Conservation (phyloP, 2,113 vertebrate genomes). For the Zosterops borbonicus region DNA sequence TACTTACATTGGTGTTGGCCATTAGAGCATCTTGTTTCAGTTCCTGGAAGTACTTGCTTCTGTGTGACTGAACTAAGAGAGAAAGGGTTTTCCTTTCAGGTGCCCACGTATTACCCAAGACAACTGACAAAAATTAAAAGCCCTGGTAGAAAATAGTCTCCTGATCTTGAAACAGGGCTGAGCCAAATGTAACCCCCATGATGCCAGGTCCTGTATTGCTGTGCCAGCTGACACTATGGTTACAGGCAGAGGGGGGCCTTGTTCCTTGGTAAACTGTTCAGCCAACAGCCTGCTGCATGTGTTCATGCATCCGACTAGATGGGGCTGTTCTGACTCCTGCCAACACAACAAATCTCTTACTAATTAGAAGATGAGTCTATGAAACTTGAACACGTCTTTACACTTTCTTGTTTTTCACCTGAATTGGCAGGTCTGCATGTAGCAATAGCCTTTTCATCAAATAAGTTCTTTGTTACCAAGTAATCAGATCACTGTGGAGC, state of each 20-base stretch:
- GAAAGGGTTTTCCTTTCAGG: neutral
- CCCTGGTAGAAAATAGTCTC: neutral
- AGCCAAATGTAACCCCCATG: accelerated
- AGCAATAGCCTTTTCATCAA: neutral
- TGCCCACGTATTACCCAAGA: neutral
- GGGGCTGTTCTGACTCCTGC: neutral
- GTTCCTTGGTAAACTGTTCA: neutral
- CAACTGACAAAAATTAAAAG: neutral
- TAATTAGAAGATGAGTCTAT: neutral
- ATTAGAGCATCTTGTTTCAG: neutral
- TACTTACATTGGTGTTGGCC: neutral
- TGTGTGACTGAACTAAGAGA: neutral
- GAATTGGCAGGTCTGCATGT: neutral
- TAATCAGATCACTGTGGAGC: neutral
- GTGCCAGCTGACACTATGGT: neutral
- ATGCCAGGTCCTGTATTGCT: neutral
- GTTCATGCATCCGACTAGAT: neutral
- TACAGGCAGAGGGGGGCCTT: accelerated
- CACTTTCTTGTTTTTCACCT: neutral
- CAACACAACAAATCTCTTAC: neutral
- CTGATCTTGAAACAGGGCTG: neutral
- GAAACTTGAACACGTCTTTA: neutral
- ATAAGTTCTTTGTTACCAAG: neutral
- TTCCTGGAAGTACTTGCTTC: neutral
- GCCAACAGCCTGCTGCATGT: neutral